These are phyloP conservation scores for Eurystomus glaucurus DNA, from an alignment of 2,797 vertebrate genomes.

Conservation along the genomic window DNA sequence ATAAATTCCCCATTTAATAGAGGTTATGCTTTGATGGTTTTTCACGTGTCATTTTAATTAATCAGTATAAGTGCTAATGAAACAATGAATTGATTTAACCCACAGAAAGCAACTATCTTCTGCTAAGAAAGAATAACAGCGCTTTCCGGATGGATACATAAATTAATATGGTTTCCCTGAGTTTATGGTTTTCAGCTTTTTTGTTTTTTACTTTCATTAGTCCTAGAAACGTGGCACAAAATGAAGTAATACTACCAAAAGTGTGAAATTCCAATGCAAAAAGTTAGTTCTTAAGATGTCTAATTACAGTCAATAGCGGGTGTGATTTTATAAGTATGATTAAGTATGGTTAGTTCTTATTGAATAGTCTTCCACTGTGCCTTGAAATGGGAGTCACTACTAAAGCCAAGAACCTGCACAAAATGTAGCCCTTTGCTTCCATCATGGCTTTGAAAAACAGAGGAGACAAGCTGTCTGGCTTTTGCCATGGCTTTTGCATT, in stretches of 20 bases:
- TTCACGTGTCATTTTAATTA: conserved; percentile 13
- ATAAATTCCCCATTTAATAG: not conserved
- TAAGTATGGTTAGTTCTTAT: not conserved
- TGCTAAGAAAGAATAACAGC: not conserved
- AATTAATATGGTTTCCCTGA: not conserved
- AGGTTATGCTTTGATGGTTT: conserved; percentile 3
- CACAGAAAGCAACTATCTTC: not conserved
- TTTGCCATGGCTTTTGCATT: not conserved
- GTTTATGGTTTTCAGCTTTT: not conserved
- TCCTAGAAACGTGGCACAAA: not conserved
- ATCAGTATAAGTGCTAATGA: not conserved
- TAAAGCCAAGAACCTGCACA: not conserved
- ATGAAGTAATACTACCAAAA: not conserved
- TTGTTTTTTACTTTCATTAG: not conserved
- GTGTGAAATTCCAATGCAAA: not conserved
- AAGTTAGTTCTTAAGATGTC: not conserved
- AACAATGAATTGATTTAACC: not conserved
- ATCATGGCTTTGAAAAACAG: not conserved
- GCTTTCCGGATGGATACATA: not conserved
- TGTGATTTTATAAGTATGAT: not conserved
- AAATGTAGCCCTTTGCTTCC: not conserved
- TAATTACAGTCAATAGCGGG: not conserved
- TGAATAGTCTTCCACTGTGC: not conserved
- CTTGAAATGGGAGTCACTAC: not conserved
- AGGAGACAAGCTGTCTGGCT: not conserved